phyloP scores from a whole-genome alignment of 2,113 vertebrate species.

The Lota lota region DNA sequence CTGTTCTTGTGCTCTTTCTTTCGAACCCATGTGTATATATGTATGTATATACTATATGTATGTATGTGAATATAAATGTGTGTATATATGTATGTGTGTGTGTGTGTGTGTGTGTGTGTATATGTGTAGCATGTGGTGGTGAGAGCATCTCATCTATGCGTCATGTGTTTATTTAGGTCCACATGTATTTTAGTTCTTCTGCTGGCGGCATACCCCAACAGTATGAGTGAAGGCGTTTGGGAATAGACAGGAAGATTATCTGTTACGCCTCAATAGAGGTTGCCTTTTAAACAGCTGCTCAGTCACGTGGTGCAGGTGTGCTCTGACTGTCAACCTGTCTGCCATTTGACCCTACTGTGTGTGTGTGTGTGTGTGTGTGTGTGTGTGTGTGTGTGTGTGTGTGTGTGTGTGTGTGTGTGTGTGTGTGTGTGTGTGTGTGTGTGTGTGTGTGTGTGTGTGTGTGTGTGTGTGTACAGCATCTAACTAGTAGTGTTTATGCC shows the following conservation, averaged over 20 bases:
- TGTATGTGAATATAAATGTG: too few relatives aligned
- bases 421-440: not conserved
- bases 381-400: not conserved
- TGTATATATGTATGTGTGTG: too few relatives aligned
- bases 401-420: not conserved
- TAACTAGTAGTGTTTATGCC: conserved; percentile 2
- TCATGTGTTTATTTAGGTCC: too few relatives aligned
- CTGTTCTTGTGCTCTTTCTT: too few relatives aligned
- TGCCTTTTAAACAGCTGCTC: not conserved
- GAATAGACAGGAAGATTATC: not conserved
- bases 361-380: not conserved
- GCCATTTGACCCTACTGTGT: not conserved
- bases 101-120: too few relatives aligned
- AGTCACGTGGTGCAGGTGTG: not conserved
- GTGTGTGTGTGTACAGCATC: too few relatives aligned
- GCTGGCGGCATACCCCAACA: not conserved
- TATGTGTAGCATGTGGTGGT: too few relatives aligned
- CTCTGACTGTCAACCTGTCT: too few relatives aligned
- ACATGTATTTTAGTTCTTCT: not conserved
- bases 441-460: not conserved
- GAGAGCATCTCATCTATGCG: too few relatives aligned
- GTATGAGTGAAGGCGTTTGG: not conserved
- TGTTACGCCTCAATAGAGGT: not conserved
- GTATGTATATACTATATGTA: too few relatives aligned
- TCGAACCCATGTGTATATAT: too few relatives aligned